These are phyloP conservation scores for Cyphomyrmex costatus DNA, from an alignment of 1,140 invertebrate genomes.

Conservation along the genomic window DNA sequence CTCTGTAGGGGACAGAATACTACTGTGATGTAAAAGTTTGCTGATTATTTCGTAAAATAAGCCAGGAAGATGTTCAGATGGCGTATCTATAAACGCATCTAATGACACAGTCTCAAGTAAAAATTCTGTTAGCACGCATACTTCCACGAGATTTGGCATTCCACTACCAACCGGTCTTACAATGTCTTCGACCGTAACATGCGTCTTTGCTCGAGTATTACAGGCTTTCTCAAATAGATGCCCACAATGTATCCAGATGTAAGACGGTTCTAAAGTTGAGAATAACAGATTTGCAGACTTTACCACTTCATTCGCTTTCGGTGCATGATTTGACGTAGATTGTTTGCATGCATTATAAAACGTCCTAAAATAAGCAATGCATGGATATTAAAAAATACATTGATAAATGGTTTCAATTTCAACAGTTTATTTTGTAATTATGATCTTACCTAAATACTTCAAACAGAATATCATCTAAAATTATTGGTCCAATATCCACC, in stretches of 20 bases:
- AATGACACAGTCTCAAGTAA: conserved; percentile 93
- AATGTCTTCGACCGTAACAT: conserved; percentile 67
- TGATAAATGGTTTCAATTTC: conserved; percentile 10
- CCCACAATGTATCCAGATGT: conserved; percentile 95
- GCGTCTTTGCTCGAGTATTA: conserved; percentile 79
- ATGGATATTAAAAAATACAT: conserved; percentile 34
- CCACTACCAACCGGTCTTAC: conserved; percentile 88
- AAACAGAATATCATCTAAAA: conserved; percentile 94
- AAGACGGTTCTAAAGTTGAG: conserved; percentile 94
- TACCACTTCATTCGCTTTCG: conserved; percentile 88
- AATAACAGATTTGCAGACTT: conserved; percentile 96
- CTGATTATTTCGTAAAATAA: conserved; percentile 90
- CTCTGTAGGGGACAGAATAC: conserved; percentile 89
- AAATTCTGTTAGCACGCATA: conserved; percentile 92
- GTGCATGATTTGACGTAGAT: conserved; percentile 70
- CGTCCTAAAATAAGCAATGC: conserved; percentile 82
- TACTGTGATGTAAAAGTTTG: conserved; percentile 88
- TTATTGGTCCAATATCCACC: conserved; percentile 94
- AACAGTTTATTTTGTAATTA: not conserved
- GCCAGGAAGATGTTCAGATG: conserved; percentile 93
- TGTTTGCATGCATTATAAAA: conserved; percentile 86
- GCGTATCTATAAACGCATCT: conserved; percentile 93
- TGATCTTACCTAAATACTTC: conserved; percentile 92
- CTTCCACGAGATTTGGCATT: conserved; percentile 88
- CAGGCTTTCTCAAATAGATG: conserved; percentile 90